Percentiles rank a stretch among this genome's conserved stretches.
These are phyloP conservation scores for Calliopsis andreniformis DNA, from an alignment of 1,140 invertebrate genomes.

Conservation along the genomic window DNA sequence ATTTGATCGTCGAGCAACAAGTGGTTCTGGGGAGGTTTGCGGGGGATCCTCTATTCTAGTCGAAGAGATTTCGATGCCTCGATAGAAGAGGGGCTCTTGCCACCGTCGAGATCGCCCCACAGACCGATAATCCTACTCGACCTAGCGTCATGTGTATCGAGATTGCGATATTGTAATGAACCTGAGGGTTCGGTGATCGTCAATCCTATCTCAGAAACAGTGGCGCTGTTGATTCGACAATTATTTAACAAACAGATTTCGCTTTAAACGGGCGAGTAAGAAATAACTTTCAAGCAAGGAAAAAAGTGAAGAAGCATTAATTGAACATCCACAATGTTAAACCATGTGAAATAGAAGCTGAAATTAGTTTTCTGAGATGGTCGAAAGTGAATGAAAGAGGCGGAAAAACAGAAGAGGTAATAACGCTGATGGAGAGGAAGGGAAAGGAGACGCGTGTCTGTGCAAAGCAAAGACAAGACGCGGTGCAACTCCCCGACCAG, in stretches of 20 bases:
- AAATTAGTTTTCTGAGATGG: neutral
- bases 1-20: slow-evolving; percentile 69
- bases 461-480: slow-evolving; percentile 11
- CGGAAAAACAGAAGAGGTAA: neutral
- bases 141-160: neutral
- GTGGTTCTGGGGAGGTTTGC: slow-evolving; percentile 51
- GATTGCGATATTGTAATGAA: neutral
- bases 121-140: slow-evolving; percentile 13
- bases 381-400: too few species aligned
- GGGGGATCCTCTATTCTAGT: slow-evolving; percentile 41
- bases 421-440: slow-evolving; percentile 8
- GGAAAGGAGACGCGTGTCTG: neutral
- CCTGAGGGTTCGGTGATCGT: neutral
- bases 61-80: slow-evolving; percentile 67
- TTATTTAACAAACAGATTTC: too few species aligned
- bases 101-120: neutral
- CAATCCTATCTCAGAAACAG: too few species aligned
- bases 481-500: slow-evolving; percentile 44
- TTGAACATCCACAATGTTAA: neutral
- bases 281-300: too few species aligned
- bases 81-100: slow-evolving; percentile 44
- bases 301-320: too few species aligned
- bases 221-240: too few species aligned
- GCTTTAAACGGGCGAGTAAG: too few species aligned
- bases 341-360: neutral